A percentile compares a stretch with the other conserved stretches of the same genome.
phyloP scores from a whole-genome alignment of 1,140 invertebrate species.

The Cardiocondyla obscurior region DNA sequence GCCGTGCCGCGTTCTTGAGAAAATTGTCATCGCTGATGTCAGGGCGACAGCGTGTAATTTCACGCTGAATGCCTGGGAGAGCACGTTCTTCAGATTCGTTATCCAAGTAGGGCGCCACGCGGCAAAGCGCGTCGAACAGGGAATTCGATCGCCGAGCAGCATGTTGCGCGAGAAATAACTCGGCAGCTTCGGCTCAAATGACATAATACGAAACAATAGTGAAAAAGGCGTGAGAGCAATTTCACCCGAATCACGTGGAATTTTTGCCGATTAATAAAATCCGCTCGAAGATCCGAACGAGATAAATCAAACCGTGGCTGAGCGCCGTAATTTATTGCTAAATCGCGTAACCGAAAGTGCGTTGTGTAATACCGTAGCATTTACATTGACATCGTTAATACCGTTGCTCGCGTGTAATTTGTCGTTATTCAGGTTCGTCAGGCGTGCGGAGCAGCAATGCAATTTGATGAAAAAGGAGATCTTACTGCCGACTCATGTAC shows the following conservation, averaged over 20 bases:
- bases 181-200: neutral
- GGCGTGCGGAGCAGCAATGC: neutral
- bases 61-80: slow-evolving; percentile 33
- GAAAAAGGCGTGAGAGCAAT: neutral
- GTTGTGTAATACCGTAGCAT: neutral
- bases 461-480: neutral
- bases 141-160: slow-evolving; percentile 37
- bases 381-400: neutral
- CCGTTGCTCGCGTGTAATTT: neutral
- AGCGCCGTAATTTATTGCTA: neutral
- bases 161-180: slow-evolving; percentile 3
- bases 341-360: neutral
- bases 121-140: slow-evolving; percentile 4
- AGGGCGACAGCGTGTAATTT: neutral
- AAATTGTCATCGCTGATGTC: slow-evolving; percentile 52
- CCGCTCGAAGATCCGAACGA: too few species aligned
- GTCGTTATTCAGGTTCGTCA: neutral
- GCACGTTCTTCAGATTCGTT: slow-evolving; percentile 40
- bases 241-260: neutral
- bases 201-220: neutral
- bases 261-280: neutral
- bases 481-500: neutral
- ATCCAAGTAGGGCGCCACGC: slow-evolving; percentile 42
- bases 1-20: slow-evolving; percentile 55
- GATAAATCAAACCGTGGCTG: neutral